phyloP scores from a whole-genome alignment of 2,113 vertebrate genomes.

The Macrotis lagotis region DNA sequence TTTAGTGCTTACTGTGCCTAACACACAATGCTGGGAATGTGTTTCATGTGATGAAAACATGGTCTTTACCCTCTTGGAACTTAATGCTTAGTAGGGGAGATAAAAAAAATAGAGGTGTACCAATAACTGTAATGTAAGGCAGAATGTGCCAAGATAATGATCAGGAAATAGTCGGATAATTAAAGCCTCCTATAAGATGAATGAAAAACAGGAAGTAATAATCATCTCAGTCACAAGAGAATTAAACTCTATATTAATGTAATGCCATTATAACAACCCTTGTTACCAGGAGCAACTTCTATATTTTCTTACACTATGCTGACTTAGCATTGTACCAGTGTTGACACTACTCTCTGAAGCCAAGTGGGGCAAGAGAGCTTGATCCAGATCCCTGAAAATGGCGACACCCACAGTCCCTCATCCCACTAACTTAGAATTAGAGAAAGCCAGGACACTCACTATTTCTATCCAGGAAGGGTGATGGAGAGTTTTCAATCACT shows the following conservation, averaged over 20 bases:
- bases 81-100: not conserved
- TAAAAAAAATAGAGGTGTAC: not conserved
- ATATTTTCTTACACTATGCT: conserved; percentile 30
- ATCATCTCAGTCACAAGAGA: conserved; percentile 1
- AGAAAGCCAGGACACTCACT: not conserved
- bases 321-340: conserved; percentile 27
- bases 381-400: not conserved
- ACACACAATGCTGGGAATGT: not conserved
- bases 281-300: conserved; percentile 16
- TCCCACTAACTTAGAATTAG: not conserved
- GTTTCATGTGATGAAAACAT: not conserved
- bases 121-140: not conserved
- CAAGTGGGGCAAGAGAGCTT: conserved; percentile 14
- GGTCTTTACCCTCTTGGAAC: not conserved
- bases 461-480: not conserved
- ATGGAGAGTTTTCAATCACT: not conserved
- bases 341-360: not conserved
- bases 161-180: not conserved
- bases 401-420: not conserved
- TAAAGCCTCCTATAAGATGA: conserved; percentile 14
- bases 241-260: not conserved
- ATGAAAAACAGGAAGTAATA: conserved; percentile 3
- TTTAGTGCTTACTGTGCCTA: not conserved
- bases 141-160: not conserved
- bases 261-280: conserved; percentile 13